Evolutionary conservation across 2,113 vertebrate genomes (phyloP), one percentile per base, ranked within the genome.

Genomic region (Ornithorhynchus anatinus): DNA sequence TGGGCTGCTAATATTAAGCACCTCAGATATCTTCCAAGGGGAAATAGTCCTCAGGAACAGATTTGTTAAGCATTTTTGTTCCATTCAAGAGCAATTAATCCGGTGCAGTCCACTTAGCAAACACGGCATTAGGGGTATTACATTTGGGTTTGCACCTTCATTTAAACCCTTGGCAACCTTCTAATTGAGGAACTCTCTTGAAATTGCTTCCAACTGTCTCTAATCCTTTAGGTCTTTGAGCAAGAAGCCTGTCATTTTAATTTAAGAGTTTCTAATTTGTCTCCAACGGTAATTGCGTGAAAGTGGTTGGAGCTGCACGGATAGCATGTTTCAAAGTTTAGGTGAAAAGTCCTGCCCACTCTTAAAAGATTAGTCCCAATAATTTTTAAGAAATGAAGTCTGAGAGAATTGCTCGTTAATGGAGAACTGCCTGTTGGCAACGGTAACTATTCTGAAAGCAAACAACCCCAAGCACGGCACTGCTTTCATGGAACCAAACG

Each of bases 191-290:
- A 44, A 16, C 23, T 79, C 6, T 31, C 59, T 73, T 69, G 67
- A 77, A 82, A 83, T 35, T 74, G 20, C 32, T 87, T 80, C 51
- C 80, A 82, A 81, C 14, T 62, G n/a, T 63, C 68, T 74, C 59
- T 81, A 86, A 84, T 82, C 42, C 54, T 81, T 65, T 53, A 61
- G 19, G 13, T 71, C 38, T 75, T 81, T 68, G 48, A 72, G 61
- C 72, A 63, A 66, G 40, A 77, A 60, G 7, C 16, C 38, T 71
- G 16, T 53, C 64, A 81, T 82, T 87, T 87, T 78, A 71, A 86
- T 52, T 57, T 69, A 64, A 80, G 59, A 79, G 36, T 67, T 82
- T 69, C 58, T 48, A 71, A 82, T 83, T 81, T 33, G 78, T 59
- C 61, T 69, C 79, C 69, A 85, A 86, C 25, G 75, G 59, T 47